Base-by-base conservation (phyloP, 2,797 vertebrate species). In the Helostoma temminkii region DNA sequence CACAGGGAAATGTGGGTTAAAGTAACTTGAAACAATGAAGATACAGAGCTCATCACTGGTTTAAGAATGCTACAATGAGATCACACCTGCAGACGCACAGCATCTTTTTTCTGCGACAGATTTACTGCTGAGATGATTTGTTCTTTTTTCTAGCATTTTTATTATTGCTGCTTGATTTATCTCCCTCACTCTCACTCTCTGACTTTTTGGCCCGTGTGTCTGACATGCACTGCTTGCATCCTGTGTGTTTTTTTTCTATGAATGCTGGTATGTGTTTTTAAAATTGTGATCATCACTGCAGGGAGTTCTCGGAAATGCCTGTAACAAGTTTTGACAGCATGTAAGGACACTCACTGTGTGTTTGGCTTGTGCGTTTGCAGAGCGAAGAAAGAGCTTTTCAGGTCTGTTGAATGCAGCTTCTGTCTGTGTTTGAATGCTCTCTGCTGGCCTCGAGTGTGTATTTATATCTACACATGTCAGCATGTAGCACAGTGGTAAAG, bases 271-370 rank as follows among this genome's bases (percentile, higher is more conserved):
- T 2, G 55, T 73, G 71, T 77, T 65, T 85, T 69, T 57, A 34
- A 63, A 59, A 75, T 73, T 48, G 55, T 5, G 6, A 63, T 42
- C 71, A 53, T 75, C 74, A 65, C 68, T 63, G 70, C 1, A 62
- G 69, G 85, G 58, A 56, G 49, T 59, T 66, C 63, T 88, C 80
- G 81, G 90, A 91, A 91, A 81, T 83, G 79, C 74, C 77, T 42
- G 2, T 90, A 86, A 90, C 85, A 83, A 79, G 83, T 90, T 90
- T 80, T 90, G 89, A 91, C 90, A 90, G 86, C 68, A 14, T 75
- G 60, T 73, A 25, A 81, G 62, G 81, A 85, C 61, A 9, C 88
- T 72, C 39, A 41, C 87, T 90, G 91, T 70, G 81, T 73, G 73
- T 68, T 75, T 86, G 73, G 73, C 60, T 70, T 8, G 43, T 47